These are phyloP conservation scores for Brachionus plicatilis DNA, from an alignment of 1,140 invertebrate genomes.

Conservation along the genomic window DNA sequence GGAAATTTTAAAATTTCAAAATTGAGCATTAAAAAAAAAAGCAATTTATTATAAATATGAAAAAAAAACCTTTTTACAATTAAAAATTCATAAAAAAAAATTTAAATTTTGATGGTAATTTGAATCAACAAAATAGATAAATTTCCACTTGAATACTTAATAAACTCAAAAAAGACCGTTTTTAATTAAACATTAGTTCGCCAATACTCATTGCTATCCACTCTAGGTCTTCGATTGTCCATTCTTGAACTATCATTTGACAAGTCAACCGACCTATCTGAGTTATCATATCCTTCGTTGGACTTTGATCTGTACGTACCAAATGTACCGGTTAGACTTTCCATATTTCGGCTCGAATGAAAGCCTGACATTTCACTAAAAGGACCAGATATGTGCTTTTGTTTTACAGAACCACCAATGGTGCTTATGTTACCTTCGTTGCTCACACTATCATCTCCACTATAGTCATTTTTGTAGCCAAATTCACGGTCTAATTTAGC, in stretches of 20 bases:
- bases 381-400: slow-evolving; percentile 14
- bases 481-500: slow-evolving; percentile 4
- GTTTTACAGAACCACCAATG: background rate
- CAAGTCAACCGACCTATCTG: background rate
- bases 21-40: background rate
- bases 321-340: slow-evolving; percentile 8
- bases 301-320: slow-evolving; percentile 22
- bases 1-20: background rate
- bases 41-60: background rate
- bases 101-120: background rate
- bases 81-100: background rate
- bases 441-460: background rate
- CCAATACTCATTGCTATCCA: slow-evolving; percentile 27
- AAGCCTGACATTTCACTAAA: slow-evolving; percentile 14
- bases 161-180: background rate
- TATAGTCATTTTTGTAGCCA: slow-evolving; percentile 22
- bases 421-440: slow-evolving; percentile 7
- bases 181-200: slow-evolving; percentile 35
- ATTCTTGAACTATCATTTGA: background rate
- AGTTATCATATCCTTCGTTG: slow-evolving; percentile 4
- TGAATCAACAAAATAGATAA: background rate
- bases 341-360: background rate
- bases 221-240: background rate
- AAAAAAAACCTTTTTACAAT: background rate
- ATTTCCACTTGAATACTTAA: slow-evolving; percentile 11